Conservation (phyloP, 2,888 invertebrate genomes). For the Liposcelis brunnea region DNA sequence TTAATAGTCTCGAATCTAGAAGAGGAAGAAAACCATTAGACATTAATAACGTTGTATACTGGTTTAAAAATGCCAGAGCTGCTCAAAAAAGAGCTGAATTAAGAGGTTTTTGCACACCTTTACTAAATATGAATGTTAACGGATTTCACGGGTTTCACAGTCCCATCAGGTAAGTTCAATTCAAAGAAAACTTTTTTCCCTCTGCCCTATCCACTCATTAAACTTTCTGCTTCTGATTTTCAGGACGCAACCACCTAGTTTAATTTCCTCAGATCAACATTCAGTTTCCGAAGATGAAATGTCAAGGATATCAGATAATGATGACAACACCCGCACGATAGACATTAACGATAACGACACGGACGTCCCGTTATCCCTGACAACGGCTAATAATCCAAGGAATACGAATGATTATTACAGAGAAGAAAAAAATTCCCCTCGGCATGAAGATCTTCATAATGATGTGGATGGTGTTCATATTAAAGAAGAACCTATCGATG, state of each 20-base stretch:
- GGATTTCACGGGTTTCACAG: conserved; percentile 20
- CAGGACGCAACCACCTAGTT: background rate
- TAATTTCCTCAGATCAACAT: background rate
- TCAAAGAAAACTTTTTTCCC: background rate
- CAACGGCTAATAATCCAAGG: conserved; percentile 39
- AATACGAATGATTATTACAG: conserved; percentile 27
- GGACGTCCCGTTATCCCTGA: conserved; percentile 49
- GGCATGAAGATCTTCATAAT: no score
- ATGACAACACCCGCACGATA: background rate
- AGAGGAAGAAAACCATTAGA: conserved; percentile 86
- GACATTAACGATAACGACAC: conserved; percentile 24
- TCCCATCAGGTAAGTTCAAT: conserved; percentile 23
- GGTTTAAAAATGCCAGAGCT: conserved; percentile 96
- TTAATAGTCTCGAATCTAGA: conserved; percentile 83
- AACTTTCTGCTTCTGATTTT: no score
- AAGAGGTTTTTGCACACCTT: conserved; percentile 20
- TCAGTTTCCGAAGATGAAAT: conserved; percentile 55
- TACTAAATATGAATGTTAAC: conserved; percentile 20
- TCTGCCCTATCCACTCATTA: no score
- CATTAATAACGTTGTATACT: conserved; percentile 89
- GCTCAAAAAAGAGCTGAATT: conserved; percentile 80
- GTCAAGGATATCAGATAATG: background rate
- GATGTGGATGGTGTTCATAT: background rate
- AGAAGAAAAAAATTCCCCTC: background rate
- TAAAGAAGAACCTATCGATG: background rate